Evolutionary conservation across 2,113 vertebrate species (phyloP), one percentile per base, ranked within the genome.

Genomic region (Nymphicus hollandicus): DNA sequence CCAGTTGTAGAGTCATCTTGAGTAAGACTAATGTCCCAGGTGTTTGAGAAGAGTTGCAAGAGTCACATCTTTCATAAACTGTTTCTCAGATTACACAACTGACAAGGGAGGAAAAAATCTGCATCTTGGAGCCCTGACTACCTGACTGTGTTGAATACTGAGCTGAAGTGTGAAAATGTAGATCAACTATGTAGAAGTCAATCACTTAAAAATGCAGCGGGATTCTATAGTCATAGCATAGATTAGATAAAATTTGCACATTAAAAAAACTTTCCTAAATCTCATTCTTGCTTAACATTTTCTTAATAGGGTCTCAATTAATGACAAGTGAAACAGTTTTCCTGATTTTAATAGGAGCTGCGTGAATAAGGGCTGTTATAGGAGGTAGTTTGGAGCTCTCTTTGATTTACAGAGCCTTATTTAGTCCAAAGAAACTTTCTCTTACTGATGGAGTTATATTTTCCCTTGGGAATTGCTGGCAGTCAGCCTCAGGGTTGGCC

Each of bases 401-500:
- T 91, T 78, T 68, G 24, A 76, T 90, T 80, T 89, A 39, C 8
- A 77, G 61, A 71, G 27, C 39, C 15, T 89, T 83, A 76, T 88
- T 96, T 85, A 69, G n/a, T 85, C 47, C 44, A 56, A 53, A 93
- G 22, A 94, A 58, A 43, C 33, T 73, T 60, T 74, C 25, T 72
- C 12, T 93, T 85, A 55, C 52, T 65, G n/a, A 46, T 58, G 41
- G 20, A 55, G 72, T 64, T 69, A 33, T 53, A 80, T 88, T 93
- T 96, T 86, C 65, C 78, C 76, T 94, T 88, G 78, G 73, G 92
- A 93, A 91, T 86, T 90, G 80, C 50, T 78, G 91, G 84, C 66
- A 85, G 52, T 84, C 64, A 60, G 46, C 33, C 55, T 92, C 47
- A 84, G 93, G 87, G 66, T 55, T 93, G 60, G 39, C 86, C 93